Percentiles rank a stretch among this genome's conserved stretches.
Conservation (phyloP, 2,797 vertebrate species). For the Pangasius sanitwongsei region DNA sequence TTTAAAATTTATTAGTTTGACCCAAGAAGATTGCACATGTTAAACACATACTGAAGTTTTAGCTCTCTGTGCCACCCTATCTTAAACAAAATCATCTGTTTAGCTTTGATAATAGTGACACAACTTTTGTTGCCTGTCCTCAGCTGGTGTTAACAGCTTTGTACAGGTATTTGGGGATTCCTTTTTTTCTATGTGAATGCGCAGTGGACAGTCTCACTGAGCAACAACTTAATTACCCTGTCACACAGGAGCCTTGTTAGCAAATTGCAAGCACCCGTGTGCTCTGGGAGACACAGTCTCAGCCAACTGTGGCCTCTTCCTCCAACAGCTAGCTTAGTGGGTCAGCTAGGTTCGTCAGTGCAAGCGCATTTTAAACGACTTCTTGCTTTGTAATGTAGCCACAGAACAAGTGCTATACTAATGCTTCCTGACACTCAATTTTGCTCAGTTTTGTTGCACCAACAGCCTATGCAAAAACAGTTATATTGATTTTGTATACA, state of each 20-base stretch:
- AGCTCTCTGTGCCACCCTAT: neutral
- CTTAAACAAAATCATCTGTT: neutral
- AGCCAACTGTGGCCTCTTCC: slow-evolving; percentile 24
- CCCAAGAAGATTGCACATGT: neutral
- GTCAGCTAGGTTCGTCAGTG: slow-evolving; percentile 21
- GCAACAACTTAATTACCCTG: slow-evolving; percentile 71
- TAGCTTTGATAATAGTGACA: neutral
- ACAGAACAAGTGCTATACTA: slow-evolving; percentile 8
- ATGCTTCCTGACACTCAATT: neutral
- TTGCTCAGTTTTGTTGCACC: neutral
- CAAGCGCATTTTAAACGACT: slow-evolving; percentile 24
- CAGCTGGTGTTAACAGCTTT: slow-evolving; percentile 37
- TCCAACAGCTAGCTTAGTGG: slow-evolving; percentile 3
- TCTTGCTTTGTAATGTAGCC: slow-evolving; percentile 28
- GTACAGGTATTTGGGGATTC: slow-evolving; percentile 47
- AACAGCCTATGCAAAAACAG: neutral
- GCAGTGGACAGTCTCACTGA: slow-evolving; percentile 41
- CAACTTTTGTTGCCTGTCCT: slow-evolving; percentile 22
- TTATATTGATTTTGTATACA: neutral
- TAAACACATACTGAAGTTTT: neutral
- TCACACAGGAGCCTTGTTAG: slow-evolving; percentile 69
- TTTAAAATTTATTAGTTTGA: neutral
- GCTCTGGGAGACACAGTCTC: slow-evolving; percentile 52
- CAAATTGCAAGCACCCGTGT: slow-evolving; percentile 38
- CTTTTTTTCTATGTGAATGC: slow-evolving; percentile 16